phyloP scores from a whole-genome alignment of 1,140 invertebrate species.

The Brachionus manjavacas region DNA sequence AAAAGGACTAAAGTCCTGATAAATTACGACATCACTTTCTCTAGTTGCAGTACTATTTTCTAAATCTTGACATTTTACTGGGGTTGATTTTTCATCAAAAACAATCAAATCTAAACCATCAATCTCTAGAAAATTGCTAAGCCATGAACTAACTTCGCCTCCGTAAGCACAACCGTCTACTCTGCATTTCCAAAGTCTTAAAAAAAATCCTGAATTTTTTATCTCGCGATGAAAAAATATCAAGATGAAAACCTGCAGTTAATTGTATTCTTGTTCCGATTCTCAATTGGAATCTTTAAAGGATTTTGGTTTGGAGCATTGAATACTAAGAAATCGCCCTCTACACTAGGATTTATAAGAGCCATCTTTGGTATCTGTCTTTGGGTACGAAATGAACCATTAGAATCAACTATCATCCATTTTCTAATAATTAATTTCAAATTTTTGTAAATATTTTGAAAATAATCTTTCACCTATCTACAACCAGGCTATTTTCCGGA shows the following conservation, averaged over 20 bases:
- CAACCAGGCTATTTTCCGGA: background rate
- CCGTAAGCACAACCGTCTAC: conserved; percentile 9
- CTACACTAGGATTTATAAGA: background rate
- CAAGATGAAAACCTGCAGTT: background rate
- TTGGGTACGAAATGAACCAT: conserved; percentile 29
- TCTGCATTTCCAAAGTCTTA: background rate
- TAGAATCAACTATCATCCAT: conserved; percentile 36
- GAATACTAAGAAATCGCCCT: background rate
- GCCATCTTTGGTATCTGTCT: conserved; percentile 36
- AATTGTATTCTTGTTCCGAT: background rate
- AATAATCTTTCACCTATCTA: background rate
- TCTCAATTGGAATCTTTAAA: conserved; percentile 1
- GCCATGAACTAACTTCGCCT: background rate
- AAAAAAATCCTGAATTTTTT: background rate
- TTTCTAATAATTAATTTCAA: background rate
- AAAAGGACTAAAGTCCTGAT: conserved; percentile 17
- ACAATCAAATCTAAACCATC: conserved; percentile 15
- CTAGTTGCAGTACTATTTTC: background rate
- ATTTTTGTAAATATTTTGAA: too few species aligned
- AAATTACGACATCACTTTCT: background rate
- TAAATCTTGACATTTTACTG: background rate
- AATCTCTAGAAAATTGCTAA: background rate
- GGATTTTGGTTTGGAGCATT: background rate
- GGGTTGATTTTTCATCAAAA: background rate
- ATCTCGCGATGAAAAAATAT: background rate